Evolutionary conservation across 1,140 invertebrate genomes (phyloP), one percentile per base, ranked within the genome.

Genomic region (Sarcophaga peregrina): DNA sequence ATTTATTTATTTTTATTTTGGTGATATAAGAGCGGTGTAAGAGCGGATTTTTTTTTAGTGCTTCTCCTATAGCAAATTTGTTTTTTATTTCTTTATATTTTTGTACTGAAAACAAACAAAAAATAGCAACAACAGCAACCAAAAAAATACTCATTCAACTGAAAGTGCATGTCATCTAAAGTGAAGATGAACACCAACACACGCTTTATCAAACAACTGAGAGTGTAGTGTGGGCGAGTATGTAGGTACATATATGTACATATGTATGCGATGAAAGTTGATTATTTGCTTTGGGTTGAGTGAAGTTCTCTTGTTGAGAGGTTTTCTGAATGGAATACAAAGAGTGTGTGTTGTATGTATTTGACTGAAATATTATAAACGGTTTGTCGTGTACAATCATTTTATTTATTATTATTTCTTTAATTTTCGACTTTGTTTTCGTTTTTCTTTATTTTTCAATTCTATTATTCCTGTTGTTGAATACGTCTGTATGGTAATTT

Each of bases 101-200:
- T 68, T 68, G 6, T 17, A 20, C 15, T 68, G 62, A 68, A 37
- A 37, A 37, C n/a, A n/a, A 68, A 68, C 6, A 62, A 68, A 68
- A 68, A 68, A 37, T 2, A 37, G 25, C 25, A 37, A 37, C 25
- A 37, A 37, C 25, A 37, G 25, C 1, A 1, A 37, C 25, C 25
- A 52, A 52, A 52, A 9, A 52, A 10, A 0, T 20, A 68, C 62
- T 68, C 62, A 58, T 58, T 68, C 62, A 25, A 20, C 62, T 68
- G 62, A 68, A 68, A 68, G n/a, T 68, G 62, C 20, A 68, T 68
- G 62, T 68, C 62, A 68, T 68, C 62, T 20, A 25, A 20, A 68
- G 62, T 68, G 62, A 68, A 68, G 62, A 68, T 68, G 20, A n/a
- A 68, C n/a, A 68, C 62, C 25, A 37, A 37, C 25, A 37, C 25